These are phyloP conservation scores for Dendrolimus kikuchii DNA, from an alignment of 1,140 invertebrate genomes.

Conservation along the genomic window DNA sequence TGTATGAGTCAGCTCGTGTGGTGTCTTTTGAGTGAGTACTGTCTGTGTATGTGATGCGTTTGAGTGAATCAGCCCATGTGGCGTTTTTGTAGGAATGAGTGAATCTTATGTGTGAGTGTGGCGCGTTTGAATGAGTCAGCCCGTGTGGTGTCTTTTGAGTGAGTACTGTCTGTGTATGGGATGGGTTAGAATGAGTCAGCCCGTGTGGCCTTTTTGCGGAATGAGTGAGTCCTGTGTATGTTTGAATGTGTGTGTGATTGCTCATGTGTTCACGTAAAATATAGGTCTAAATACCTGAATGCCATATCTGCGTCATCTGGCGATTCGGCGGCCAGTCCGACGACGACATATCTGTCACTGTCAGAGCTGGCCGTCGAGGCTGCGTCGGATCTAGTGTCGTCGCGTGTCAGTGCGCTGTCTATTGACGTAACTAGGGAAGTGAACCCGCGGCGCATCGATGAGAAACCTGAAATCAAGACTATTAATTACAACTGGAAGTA, in stretches of 20 bases:
- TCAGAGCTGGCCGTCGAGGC: conserved; percentile 86
- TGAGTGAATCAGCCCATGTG: background rate
- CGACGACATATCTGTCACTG: conserved; percentile 83
- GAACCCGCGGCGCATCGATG: conserved; percentile 86
- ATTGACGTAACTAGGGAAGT: conserved; percentile 86
- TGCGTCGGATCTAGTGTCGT: conserved; percentile 79
- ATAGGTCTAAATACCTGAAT: conserved; percentile 68
- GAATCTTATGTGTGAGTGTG: background rate
- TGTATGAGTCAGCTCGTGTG: no score
- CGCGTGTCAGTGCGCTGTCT: conserved; percentile 82
- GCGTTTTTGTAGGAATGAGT: background rate
- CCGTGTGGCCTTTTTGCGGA: background rate
- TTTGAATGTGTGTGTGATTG: background rate
- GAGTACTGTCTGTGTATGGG: no score
- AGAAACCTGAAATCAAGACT: conserved; percentile 66
- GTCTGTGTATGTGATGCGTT: no score
- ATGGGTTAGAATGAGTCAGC: no score
- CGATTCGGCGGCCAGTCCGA: conserved; percentile 76
- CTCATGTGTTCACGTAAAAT: conserved; percentile 15
- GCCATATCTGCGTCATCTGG: conserved; percentile 77
- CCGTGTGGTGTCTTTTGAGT: no score
- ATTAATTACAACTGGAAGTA: background rate
- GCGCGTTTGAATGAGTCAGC: no score
- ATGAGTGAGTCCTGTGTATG: background rate
- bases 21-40: no score